Conservation (phyloP, 2,113 vertebrate genomes). For the Leptosomus discolor region DNA sequence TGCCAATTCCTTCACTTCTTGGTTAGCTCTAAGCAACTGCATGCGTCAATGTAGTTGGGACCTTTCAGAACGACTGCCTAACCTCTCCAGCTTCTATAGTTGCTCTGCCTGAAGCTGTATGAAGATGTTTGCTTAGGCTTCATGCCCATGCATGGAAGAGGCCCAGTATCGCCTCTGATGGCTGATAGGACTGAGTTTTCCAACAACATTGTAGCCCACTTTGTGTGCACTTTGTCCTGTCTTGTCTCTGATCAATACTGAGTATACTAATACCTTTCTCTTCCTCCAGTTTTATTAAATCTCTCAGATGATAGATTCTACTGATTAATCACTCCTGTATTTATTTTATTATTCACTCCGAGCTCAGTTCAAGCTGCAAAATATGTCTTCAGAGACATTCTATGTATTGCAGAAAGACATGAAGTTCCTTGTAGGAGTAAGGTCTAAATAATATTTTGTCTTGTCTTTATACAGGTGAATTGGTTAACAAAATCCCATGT, state of each 20-base stretch:
- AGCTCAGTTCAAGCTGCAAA: not conserved
- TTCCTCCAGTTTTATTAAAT: not conserved
- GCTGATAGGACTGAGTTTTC: not conserved
- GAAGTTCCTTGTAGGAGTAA: not conserved
- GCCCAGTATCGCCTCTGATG: not conserved
- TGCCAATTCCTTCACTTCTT: too few relatives aligned
- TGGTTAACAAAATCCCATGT: not conserved
- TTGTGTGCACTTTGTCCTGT: not conserved
- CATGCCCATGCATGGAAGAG: not conserved
- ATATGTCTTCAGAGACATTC: not conserved
- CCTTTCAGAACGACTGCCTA: not conserved
- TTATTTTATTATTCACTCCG: not conserved
- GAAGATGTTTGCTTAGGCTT: not conserved
- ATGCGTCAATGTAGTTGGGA: rapidly evolving
- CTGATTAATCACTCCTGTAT: not conserved
- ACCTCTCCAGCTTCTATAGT: not conserved
- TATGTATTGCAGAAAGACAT: not conserved
- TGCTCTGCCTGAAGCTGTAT: not conserved
- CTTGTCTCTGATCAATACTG: too few relatives aligned
- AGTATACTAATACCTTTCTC: not conserved
- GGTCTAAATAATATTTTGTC: not conserved
- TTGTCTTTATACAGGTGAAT: not conserved
- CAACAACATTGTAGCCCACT: not conserved
- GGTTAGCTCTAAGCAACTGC: too few relatives aligned
- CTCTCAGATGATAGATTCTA: not conserved